These are phyloP conservation scores for Drosophila pseudoananassae DNA, from an alignment of 1,140 invertebrate genomes.

Conservation along the genomic window DNA sequence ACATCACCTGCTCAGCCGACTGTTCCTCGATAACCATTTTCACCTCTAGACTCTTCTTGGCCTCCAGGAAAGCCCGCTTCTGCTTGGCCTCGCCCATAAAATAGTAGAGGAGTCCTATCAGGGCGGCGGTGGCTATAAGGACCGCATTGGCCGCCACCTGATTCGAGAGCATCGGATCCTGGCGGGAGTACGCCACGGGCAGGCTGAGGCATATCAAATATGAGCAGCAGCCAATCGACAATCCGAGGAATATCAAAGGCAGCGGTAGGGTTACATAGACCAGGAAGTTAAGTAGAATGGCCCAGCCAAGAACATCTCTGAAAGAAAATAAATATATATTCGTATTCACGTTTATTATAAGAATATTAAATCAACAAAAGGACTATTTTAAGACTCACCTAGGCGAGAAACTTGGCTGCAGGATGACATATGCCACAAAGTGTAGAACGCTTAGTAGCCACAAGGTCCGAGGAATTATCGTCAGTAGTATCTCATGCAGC, in stretches of 20 bases:
- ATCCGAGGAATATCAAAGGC: conserved; percentile 86
- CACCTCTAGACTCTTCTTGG: conserved; percentile 95
- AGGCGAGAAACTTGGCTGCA: conserved; percentile 63
- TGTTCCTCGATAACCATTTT: conserved; percentile 97
- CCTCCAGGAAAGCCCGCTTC: conserved; percentile 94
- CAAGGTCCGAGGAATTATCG: conserved; percentile 54
- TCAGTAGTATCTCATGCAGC: conserved; percentile 55
- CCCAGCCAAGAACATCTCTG: conserved; percentile 88
- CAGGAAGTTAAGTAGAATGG: conserved; percentile 92
- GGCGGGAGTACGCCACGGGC: conserved; percentile 85
- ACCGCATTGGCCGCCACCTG: conserved; percentile 87
- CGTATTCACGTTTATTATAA: no score
- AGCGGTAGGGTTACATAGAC: conserved; percentile 93
- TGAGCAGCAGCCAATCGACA: conserved; percentile 86
- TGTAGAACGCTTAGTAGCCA: conserved; percentile 65
- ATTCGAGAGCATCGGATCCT: conserved; percentile 79
- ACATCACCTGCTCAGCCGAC: conserved; percentile 92
- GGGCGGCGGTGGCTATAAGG: conserved; percentile 88
- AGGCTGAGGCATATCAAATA: conserved; percentile 86
- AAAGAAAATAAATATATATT: neutral
- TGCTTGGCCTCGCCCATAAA: conserved; percentile 94
- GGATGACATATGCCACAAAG: conserved; percentile 61
- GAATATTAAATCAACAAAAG: neutral
- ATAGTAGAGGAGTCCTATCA: conserved; percentile 91
- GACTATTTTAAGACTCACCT: conserved; percentile 37